Evolutionary conservation across 2,888 invertebrate genomes (phyloP).

Genomic region (Bugulina stolonifera): DNA sequence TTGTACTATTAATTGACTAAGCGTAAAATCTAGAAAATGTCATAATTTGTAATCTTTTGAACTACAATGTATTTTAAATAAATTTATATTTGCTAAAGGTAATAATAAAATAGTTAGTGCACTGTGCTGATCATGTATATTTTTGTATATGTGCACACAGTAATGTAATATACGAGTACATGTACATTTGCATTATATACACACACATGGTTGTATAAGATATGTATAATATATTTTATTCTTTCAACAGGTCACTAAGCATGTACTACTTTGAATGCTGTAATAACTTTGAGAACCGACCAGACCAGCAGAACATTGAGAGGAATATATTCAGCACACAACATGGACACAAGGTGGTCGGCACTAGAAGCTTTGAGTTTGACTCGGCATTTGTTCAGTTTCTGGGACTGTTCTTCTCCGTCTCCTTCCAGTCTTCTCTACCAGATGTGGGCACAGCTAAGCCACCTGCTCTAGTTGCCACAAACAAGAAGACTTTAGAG

Average conservation of each 20-base stretch:
- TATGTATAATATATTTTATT: too few relatives aligned
- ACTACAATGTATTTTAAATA: too few relatives aligned
- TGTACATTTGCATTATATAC: too few relatives aligned
- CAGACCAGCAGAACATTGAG: neutral
- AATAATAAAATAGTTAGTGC: too few relatives aligned
- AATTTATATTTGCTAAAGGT: too few relatives aligned
- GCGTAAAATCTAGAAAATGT: too few relatives aligned
- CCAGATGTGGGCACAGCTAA: constrained; percentile 8
- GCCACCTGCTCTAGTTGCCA: constrained; percentile 5
- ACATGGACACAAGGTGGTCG: constrained; percentile 1
- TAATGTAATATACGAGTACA: too few relatives aligned
- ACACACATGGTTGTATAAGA: too few relatives aligned
- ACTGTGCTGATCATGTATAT: too few relatives aligned
- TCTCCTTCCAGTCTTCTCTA: constrained; percentile 12
- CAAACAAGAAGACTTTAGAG: constrained; percentile 18
- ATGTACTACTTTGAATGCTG: constrained; percentile 26
- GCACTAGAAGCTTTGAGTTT: neutral
- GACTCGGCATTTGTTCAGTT: constrained; percentile 1
- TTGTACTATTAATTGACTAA: too few relatives aligned
- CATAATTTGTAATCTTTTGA: too few relatives aligned
- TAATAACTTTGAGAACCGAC: neutral
- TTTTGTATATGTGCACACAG: too few relatives aligned
- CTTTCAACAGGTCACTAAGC: constrained; percentile 18
- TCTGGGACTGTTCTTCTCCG: neutral
- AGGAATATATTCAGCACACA: neutral